A percentile compares a stretch with the other conserved stretches of the same genome.
phyloP scores from a whole-genome alignment of 2,113 vertebrate species.

The Brienomyrus longianalis region DNA sequence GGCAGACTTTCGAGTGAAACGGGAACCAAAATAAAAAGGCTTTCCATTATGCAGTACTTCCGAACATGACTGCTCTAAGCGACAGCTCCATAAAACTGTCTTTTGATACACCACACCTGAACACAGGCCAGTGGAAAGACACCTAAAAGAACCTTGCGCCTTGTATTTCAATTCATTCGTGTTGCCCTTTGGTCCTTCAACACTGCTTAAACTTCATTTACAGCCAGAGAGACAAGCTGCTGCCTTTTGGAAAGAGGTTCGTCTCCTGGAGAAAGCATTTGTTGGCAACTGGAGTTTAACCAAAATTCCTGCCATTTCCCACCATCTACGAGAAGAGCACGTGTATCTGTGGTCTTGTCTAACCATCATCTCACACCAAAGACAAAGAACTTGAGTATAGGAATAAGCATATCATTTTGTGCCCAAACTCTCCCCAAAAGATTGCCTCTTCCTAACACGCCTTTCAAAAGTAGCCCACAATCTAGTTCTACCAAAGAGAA shows the following conservation, averaged over 20 bases:
- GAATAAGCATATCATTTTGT: neutral
- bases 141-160: neutral
- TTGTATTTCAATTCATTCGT: neutral
- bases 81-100: neutral
- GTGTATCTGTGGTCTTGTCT: neutral
- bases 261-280: neutral
- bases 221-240: neutral
- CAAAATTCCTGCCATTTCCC: neutral
- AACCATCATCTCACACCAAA: neutral
- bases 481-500: slow-evolving; percentile 1
- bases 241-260: neutral
- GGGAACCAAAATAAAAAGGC: neutral
- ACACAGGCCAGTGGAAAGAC: neutral
- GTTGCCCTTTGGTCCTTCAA: neutral
- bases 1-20: neutral
- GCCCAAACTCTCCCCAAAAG: neutral
- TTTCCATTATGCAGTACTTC: neutral
- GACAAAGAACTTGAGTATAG: neutral
- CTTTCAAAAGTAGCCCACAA: neutral
- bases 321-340: neutral
- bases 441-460: neutral
- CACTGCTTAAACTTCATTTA: neutral
- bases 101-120: neutral
- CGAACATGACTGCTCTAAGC: neutral
- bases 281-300: neutral